These are phyloP conservation scores for Stigmatopora argus DNA, from an alignment of 2,113 vertebrate species.

Conservation along the genomic window DNA sequence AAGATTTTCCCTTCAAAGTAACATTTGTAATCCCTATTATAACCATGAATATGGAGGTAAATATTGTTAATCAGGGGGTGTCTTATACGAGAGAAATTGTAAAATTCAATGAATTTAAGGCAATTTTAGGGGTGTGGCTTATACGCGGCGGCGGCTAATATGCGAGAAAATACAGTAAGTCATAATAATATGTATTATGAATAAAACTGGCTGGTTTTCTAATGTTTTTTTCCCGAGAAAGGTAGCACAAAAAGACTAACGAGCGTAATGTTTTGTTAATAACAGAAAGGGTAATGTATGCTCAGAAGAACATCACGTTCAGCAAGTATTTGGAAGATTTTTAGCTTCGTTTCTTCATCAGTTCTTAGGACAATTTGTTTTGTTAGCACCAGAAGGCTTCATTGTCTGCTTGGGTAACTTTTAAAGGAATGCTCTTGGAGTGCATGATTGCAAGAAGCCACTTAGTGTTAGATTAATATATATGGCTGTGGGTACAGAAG, in stretches of 20 bases:
- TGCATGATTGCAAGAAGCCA: neutral
- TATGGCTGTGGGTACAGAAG: neutral
- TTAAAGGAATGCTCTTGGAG: constrained; percentile 7
- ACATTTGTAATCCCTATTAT: too few species aligned
- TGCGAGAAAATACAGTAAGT: too few species aligned
- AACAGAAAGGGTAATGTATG: neutral
- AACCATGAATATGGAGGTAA: too few species aligned
- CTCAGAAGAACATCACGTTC: constrained; percentile 14
- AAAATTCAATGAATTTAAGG: too few species aligned
- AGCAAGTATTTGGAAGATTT: neutral
- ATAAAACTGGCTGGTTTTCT: neutral
- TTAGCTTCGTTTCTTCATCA: neutral
- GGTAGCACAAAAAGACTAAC: neutral
- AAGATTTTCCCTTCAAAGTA: too few species aligned
- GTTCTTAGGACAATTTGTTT: neutral
- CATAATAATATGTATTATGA: neutral
- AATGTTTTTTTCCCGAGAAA: neutral
- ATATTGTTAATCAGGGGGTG: too few species aligned
- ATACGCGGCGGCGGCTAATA: too few species aligned
- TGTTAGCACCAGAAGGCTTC: constrained; percentile 1
- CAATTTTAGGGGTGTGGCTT: too few species aligned
- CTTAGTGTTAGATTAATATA: neutral
- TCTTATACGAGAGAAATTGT: too few species aligned
- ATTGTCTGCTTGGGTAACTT: constrained; percentile 16
- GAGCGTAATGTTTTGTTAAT: neutral